Evolutionary conservation across 1,140 invertebrate genomes (phyloP), one percentile per base, ranked within the genome.

Genomic region (Drosophila grimshawi): DNA sequence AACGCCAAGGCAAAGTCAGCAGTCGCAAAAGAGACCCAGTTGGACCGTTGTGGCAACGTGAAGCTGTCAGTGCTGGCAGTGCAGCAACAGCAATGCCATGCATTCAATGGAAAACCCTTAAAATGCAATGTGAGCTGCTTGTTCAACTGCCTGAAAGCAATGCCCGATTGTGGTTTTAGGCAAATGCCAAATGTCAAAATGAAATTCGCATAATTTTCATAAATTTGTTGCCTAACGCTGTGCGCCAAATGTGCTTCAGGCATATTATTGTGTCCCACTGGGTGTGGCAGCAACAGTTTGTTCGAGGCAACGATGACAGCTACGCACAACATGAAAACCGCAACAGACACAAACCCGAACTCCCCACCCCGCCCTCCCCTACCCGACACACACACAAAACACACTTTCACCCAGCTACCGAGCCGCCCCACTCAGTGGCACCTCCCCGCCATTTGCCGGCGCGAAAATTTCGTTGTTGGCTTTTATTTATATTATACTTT

Each of bases 321-420:
- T 72, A 68, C 65, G 49, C 59, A 46, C 51, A 70, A 56, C 63
- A 73, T 56, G 61, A 71, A 75, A 90, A 82, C 88, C 83, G 83
- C 83, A 88, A 79, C 88, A 78, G 48, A 80, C 76, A 55, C 71
- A 60, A 29, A 27, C 11, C 41, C 56, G 30, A 8, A 48, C 8
- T 37, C 32, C 37, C 48, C 43, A 45, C 39, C 59, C 33, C 49
- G 49, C 52, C 61, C 57, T 30, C 29, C 29, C 27, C 29, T 7
- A 27, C 19, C 0, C 19, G 19, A 43, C 32, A 19, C 33, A 10
- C 39, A n/a, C n/a, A 51, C 55, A 39, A 32, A 29, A 32, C n/a
- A 45, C 11, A 48, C 76, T 45, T 61, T 60, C 55, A 48, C 66
- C 33, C 43, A 29, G 7, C 10, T 30, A 39, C 8, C n/a, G 51